Base-by-base conservation (phyloP, 2,113 vertebrate genomes). In the Triplophysa dalaica region DNA sequence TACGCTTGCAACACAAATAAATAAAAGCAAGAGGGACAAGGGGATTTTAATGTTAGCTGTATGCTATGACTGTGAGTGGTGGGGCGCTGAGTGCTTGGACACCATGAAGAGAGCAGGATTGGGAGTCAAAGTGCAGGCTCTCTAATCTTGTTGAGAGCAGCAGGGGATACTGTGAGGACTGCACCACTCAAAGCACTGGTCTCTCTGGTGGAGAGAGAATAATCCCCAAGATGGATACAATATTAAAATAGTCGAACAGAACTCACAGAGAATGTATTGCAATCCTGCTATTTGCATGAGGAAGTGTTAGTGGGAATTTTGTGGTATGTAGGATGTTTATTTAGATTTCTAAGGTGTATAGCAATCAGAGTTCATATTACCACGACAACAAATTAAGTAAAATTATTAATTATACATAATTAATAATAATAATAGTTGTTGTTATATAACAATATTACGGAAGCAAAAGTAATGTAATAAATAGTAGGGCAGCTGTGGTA, bases 71-170 rank as follows among this genome's bases (percentile, higher is more conserved):
- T 77, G 43, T 41, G 45, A 43, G 73, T 89, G 89, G 87, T 86
- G 84, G 82, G 84, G 81, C 83, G 48, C 61, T 87, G 90, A 90
- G 85, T 89, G 88, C 87, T 89, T 91, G 83, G 88, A 87, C 90
- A 87, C 88, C 82, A 84, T 91, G 83, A 89, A 87, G 90, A 91
- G 90, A 86, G 85, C 88, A 87, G 89, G 89, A 90, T 90, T 90
- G 91, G 88, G 89, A 89, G 85, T 74, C 85, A 85, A 89, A 88
- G 88, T 88, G 88, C 89, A 89, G 81, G 84, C 87, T 88, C 86
- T 90, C 90, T 92, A 92, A 92, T 93, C 91, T 92, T 83, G 90
- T 93, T 91, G 88, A 91, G 91, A 89, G 90, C 87, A 88, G 87
- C 85, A 85, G 89, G 83, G 88, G 89, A 89, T 85, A 87, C 89